Percentiles rank a stretch among this genome's conserved stretches.
These are phyloP conservation scores for Orthosia gothica DNA, from an alignment of 2,888 invertebrate genomes.

Conservation along the genomic window DNA sequence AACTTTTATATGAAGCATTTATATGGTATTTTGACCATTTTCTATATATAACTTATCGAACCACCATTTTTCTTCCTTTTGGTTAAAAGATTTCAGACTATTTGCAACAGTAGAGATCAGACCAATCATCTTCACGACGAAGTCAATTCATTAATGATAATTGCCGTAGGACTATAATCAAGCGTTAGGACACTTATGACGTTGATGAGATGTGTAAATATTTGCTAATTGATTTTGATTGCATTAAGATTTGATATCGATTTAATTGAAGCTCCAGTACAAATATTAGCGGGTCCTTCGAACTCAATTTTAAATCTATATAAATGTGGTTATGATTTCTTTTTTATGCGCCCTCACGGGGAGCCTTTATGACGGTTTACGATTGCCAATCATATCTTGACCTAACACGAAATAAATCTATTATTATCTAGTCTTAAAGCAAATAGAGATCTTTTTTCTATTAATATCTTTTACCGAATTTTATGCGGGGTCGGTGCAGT, in stretches of 20 bases:
- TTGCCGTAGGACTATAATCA: neutral
- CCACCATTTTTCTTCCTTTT: no score
- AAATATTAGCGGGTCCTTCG: conserved; percentile 32
- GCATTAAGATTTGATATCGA: conserved; percentile 15
- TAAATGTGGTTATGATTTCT: conserved; percentile 36
- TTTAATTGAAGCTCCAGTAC: conserved; percentile 18
- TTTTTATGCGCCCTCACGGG: neutral
- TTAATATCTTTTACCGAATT: neutral
- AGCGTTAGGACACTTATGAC: neutral
- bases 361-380: neutral
- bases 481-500: neutral
- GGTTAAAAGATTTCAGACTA: no score
- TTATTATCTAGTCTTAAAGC: neutral
- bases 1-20: no score
- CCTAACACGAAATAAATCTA: no score
- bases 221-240: conserved; percentile 8
- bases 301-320: neutral
- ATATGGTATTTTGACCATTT: no score
- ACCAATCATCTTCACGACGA: neutral
- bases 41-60: no score
- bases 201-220: conserved; percentile 15
- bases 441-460: neutral
- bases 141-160: neutral
- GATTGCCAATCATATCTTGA: neutral
- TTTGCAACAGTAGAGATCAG: neutral